These are phyloP conservation scores for Uloborus diversus DNA, from an alignment of 1,140 invertebrate genomes.

Conservation along the genomic window DNA sequence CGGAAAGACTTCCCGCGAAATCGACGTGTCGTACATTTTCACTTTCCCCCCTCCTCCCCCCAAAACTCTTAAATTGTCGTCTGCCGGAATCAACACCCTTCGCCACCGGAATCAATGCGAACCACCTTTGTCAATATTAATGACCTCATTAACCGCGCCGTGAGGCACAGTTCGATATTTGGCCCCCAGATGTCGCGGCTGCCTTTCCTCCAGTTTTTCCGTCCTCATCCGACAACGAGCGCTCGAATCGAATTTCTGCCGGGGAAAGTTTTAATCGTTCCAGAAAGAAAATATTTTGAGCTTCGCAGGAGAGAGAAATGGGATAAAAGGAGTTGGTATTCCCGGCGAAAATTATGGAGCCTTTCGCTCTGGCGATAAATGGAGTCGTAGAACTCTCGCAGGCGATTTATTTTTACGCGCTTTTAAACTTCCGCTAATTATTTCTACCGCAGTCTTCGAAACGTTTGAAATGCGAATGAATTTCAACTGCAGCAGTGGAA, in stretches of 20 bases:
- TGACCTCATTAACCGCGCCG: conserved; percentile 21
- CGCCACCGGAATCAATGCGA: conserved; percentile 6
- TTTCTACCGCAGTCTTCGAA: neutral
- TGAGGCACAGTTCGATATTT: neutral
- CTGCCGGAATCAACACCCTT: conserved; percentile 5
- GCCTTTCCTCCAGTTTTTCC: neutral
- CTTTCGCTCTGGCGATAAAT: neutral
- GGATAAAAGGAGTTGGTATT: neutral
- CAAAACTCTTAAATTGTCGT: neutral
- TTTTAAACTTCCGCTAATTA: neutral
- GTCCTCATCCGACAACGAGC: neutral
- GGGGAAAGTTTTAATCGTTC: neutral
- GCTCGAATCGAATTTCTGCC: neutral
- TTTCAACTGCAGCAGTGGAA: no score
- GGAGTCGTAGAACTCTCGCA: neutral
- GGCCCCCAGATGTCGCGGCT: neutral
- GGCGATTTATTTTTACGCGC: neutral
- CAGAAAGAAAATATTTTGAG: neutral
- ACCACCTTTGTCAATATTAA: conserved; percentile 24
- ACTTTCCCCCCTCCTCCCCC: neutral
- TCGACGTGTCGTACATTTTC: neutral
- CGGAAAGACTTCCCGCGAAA: neutral
- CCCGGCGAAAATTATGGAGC: neutral
- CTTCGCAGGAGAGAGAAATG: neutral
- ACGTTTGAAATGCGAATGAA: no score